Conservation (phyloP, 2,888 invertebrate genomes). For the Octodonta nipae region DNA sequence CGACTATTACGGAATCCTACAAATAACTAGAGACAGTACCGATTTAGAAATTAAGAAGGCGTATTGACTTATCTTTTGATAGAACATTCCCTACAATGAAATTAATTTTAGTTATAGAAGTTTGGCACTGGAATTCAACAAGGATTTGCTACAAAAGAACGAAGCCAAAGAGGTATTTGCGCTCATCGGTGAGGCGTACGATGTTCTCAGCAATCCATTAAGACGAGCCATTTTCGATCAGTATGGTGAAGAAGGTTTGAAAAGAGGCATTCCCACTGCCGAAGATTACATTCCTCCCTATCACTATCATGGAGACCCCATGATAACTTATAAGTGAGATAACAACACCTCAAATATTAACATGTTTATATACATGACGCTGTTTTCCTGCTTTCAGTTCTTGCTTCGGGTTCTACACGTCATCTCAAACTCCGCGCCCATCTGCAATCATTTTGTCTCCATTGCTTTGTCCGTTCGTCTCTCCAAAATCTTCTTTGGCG, state of each 20-base stretch:
- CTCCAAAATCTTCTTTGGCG: too few relatives aligned
- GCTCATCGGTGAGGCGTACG: conserved; percentile 64
- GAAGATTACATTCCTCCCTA: conserved; percentile 56
- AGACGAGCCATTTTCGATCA: conserved; percentile 71
- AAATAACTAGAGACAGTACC: conserved; percentile 49
- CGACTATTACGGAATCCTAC: conserved; percentile 67
- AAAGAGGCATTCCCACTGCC: conserved; percentile 62
- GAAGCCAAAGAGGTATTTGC: conserved; percentile 46
- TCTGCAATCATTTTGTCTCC: too few relatives aligned
- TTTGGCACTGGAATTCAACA: conserved; percentile 39
- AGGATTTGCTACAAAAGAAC: conserved; percentile 43
- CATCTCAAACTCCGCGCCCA: too few relatives aligned
- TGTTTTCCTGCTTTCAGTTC: too few relatives aligned
- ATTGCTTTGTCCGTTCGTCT: too few relatives aligned
- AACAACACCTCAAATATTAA: not conserved
- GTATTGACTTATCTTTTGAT: conserved; percentile 34
- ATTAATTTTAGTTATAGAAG: conserved; percentile 34
- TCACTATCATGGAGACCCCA: conserved; percentile 67
- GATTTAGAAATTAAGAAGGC: conserved; percentile 61
- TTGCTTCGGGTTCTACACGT: too few relatives aligned
- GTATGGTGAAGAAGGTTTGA: conserved; percentile 78
- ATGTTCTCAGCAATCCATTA: conserved; percentile 56
- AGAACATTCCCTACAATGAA: not conserved
- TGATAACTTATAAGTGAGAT: conserved; percentile 51
- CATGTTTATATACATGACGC: too few relatives aligned